Conservation (phyloP, 2,888 invertebrate genomes). For the Ichneumon xanthorius region DNA sequence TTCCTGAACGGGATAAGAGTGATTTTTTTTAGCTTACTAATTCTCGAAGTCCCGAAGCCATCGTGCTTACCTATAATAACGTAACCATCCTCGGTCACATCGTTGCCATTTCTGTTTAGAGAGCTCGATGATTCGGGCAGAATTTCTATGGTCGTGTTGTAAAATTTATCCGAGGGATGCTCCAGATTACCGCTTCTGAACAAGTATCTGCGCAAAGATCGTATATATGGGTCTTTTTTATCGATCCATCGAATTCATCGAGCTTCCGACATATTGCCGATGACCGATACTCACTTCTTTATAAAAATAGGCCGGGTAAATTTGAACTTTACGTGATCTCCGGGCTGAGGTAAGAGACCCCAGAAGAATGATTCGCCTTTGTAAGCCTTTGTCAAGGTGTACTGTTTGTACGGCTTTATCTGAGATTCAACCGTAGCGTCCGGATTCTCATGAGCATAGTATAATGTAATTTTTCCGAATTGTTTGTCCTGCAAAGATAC, state of each 20-base stretch:
- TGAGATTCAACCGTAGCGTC: slow-evolving; percentile 89
- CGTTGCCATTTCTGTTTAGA: slow-evolving; percentile 86
- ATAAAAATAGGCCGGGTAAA: slow-evolving; percentile 90
- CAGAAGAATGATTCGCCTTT: slow-evolving; percentile 95
- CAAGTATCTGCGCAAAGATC: slow-evolving; percentile 87
- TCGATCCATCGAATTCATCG: background rate
- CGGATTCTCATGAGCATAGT: slow-evolving; percentile 93
- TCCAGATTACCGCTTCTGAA: slow-evolving; percentile 96
- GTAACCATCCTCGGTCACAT: slow-evolving; percentile 89
- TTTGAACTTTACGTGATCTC: slow-evolving; percentile 92
- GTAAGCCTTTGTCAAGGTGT: slow-evolving; percentile 93
- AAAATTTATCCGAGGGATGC: slow-evolving; percentile 95
- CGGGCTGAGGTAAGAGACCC: slow-evolving; percentile 94
- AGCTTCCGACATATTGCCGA: background rate
- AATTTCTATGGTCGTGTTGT: slow-evolving; percentile 94
- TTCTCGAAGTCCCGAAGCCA: background rate
- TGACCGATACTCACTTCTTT: slow-evolving; percentile 86
- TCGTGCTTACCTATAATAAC: slow-evolving; percentile 90
- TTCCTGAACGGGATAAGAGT: slow-evolving; percentile 83
- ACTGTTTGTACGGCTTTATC: slow-evolving; percentile 92
- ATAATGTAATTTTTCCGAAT: slow-evolving; percentile 93
- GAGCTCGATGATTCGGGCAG: slow-evolving; percentile 86
- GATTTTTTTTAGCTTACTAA: background rate
- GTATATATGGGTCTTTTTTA: background rate
- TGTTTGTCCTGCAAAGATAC: slow-evolving; percentile 90